Percentiles rank a stretch among this genome's conserved stretches.
Evolutionary conservation across 2,113 vertebrate genomes (phyloP).

Genomic region (Pogonocichla stellata): DNA sequence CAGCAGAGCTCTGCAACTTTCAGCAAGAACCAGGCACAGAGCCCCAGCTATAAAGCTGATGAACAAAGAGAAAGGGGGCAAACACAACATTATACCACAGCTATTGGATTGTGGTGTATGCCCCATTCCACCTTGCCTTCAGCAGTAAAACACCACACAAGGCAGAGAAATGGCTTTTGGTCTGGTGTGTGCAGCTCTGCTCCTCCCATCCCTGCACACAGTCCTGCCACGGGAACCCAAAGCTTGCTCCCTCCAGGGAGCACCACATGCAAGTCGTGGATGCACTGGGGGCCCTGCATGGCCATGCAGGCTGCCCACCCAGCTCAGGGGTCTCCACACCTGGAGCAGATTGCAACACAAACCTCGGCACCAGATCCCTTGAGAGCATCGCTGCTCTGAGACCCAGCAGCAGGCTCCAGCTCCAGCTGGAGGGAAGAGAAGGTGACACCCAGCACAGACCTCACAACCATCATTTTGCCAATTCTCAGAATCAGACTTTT

Average conservation of each 20-base stretch:
- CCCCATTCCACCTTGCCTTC: neutral
- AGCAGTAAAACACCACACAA: neutral
- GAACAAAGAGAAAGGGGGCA: neutral
- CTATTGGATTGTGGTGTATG: conserved; percentile 16
- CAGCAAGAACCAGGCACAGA: conserved; percentile 12
- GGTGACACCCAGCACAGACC: neutral
- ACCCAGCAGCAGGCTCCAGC: neutral
- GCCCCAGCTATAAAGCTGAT: conserved; percentile 28
- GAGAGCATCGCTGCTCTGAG: neutral
- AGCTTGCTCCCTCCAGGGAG: neutral
- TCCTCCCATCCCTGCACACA: neutral
- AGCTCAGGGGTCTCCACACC: neutral
- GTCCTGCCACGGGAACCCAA: neutral
- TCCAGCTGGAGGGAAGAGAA: neutral
- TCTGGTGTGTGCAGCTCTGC: neutral
- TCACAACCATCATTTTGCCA: neutral
- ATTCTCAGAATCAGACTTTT: neutral
- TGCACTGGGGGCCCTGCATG: neutral
- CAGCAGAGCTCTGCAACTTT: conserved; percentile 11
- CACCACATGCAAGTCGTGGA: rapidly evolving
- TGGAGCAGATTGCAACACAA: rapidly evolving
- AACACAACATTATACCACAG: neutral
- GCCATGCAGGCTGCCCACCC: neutral
- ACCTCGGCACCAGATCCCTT: rapidly evolving
- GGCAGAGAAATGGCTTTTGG: neutral